These are phyloP conservation scores for Drosophila pegasa DNA, from an alignment of 2,888 invertebrate species.

Conservation along the genomic window DNA sequence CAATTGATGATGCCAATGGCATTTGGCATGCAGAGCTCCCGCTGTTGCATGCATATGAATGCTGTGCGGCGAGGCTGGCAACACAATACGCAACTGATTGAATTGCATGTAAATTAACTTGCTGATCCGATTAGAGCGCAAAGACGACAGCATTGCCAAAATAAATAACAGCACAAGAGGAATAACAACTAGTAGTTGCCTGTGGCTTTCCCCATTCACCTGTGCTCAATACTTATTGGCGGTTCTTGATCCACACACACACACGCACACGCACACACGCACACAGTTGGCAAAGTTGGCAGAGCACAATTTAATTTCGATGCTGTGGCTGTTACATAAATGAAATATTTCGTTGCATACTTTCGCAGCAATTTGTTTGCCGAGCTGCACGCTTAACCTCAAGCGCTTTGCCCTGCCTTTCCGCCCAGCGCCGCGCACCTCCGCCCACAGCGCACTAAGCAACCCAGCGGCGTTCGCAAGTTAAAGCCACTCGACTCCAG, in stretches of 20 bases:
- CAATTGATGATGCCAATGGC: constrained; percentile 52
- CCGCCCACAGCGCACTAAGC: background rate
- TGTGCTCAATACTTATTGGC: constrained; percentile 42
- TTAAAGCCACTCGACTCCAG: constrained; percentile 7
- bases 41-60: constrained; percentile 35
- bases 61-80: constrained; percentile 12
- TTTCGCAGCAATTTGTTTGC: constrained; percentile 65
- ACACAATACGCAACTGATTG: constrained; percentile 70
- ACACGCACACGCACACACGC: constrained; percentile 18
- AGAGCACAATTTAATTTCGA: constrained; percentile 61
- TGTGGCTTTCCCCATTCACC: constrained; percentile 29
- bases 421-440: background rate
- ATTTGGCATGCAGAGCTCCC: constrained; percentile 31
- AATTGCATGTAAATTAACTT: constrained; percentile 79
- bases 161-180: constrained; percentile 39
- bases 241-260: constrained; percentile 12
- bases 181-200: constrained; percentile 20
- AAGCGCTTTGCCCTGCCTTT: constrained; percentile 14
- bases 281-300: constrained; percentile 20
- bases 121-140: constrained; percentile 72
- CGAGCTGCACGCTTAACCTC: constrained; percentile 29
- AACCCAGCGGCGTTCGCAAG: background rate
- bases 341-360: constrained; percentile 67
- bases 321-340: constrained; percentile 59
- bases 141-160: constrained; percentile 42